phyloP scores from a whole-genome alignment of 1,140 invertebrate genomes.

The Aporrectodea caliginosa region DNA sequence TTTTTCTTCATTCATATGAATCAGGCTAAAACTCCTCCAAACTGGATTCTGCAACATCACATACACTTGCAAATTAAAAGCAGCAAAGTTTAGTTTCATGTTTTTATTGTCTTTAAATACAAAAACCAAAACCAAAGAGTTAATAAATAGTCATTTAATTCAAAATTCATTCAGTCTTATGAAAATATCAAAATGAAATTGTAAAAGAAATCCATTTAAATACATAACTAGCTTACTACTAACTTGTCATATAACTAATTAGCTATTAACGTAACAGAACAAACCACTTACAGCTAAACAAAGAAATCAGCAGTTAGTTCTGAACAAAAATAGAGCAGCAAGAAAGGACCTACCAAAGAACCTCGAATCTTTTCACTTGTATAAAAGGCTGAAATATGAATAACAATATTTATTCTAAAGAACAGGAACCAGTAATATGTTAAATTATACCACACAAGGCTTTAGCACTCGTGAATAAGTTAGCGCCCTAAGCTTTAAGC shows the following conservation, averaged over 20 bases:
- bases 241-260: no score
- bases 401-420: neutral
- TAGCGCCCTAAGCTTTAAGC: neutral
- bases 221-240: no score
- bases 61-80: neutral
- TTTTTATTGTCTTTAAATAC: no score
- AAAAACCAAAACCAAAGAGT: no score
- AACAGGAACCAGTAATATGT: no score
- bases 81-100: no score
- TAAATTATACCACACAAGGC: no score
- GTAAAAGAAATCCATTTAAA: no score
- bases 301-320: conserved; percentile 31
- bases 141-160: no score
- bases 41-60: conserved; percentile 45
- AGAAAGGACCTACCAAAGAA: conserved; percentile 59
- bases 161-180: no score
- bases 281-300: neutral
- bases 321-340: neutral
- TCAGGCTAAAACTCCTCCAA: conserved; percentile 50
- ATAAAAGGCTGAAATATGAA: conserved; percentile 67
- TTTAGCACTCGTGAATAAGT: neutral
- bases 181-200: no score
- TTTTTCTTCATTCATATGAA: conserved; percentile 24
- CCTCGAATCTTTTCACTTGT: conserved; percentile 68
- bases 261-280: neutral